Evolutionary conservation across 1,140 invertebrate genomes (phyloP).

Genomic region (Neomicropteryx cornuta): DNA sequence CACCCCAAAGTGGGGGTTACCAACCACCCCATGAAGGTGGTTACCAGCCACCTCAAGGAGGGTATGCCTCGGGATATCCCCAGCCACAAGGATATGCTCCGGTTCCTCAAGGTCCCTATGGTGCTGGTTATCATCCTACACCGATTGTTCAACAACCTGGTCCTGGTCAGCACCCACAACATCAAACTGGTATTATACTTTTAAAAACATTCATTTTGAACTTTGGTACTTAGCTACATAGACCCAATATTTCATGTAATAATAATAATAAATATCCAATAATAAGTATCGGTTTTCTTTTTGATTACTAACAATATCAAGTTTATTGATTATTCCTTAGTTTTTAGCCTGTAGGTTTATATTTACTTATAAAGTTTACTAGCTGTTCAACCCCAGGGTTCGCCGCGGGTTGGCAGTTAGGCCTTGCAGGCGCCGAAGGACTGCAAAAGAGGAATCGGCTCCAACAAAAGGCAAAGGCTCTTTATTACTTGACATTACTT

Average conservation of each 20-base stretch:
- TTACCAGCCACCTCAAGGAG: constrained; percentile 26
- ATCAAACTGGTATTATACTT: too few relatives aligned
- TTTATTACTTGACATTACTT: too few relatives aligned
- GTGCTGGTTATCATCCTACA: constrained; percentile 15
- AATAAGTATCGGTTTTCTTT: constrained; percentile 1
- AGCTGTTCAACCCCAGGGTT: too few relatives aligned
- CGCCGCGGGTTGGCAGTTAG: too few relatives aligned
- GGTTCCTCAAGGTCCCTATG: constrained; percentile 19
- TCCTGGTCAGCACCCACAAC: constrained; percentile 19
- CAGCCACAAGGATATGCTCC: constrained; percentile 22
- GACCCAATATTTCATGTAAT: background rate
- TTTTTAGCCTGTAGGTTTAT: too few relatives aligned
- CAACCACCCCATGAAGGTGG: constrained; percentile 23
- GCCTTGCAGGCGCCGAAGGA: too few relatives aligned
- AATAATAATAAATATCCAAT: background rate
- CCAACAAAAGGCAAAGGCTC: too few relatives aligned
- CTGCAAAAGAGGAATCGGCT: too few relatives aligned
- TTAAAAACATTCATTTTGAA: too few relatives aligned
- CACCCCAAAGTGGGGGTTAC: constrained; percentile 17
- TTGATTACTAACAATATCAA: background rate
- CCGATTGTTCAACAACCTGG: constrained; percentile 31
- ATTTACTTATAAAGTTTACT: too few relatives aligned
- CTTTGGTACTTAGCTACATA: background rate
- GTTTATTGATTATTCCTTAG: too few relatives aligned
- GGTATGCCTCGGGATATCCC: constrained; percentile 21